These are phyloP conservation scores for Clytia hemisphaerica DNA, from an alignment of 30 jellyfish, hydroid and myxozoan species.

Conservation along the genomic window DNA sequence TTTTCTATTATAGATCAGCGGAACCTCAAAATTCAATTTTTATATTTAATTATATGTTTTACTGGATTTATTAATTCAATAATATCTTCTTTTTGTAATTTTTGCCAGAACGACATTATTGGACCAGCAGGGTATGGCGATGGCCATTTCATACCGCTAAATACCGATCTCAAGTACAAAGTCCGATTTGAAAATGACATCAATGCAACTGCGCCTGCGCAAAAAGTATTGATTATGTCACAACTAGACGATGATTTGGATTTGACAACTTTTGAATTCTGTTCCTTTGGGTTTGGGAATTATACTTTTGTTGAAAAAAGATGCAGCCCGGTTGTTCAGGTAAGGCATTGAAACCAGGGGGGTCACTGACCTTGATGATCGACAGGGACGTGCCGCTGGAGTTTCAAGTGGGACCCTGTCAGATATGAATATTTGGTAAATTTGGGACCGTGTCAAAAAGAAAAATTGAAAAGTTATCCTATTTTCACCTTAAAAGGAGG, in stretches of 20 bases:
- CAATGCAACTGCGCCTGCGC: constrained; percentile 44
- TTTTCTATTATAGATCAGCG: too few species aligned
- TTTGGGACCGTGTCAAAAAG: too few species aligned
- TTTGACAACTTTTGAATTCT: constrained; percentile 5
- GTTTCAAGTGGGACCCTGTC: too few species aligned
- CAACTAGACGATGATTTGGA: constrained; percentile 13
- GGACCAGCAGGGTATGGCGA: constrained; percentile 40
- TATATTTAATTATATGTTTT: not conserved
- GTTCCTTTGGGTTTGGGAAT: constrained; percentile 19
- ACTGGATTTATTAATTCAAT: not conserved
- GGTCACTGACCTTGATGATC: too few species aligned
- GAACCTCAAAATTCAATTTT: too few species aligned
- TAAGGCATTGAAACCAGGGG: not conserved
- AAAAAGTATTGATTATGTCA: constrained; percentile 13
- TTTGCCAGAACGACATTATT: constrained; percentile 25
- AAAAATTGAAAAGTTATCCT: too few species aligned
- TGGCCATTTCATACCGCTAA: constrained; percentile 17
- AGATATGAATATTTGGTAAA: too few species aligned
- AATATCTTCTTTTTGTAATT: not conserved
- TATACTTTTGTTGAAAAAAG: not conserved
- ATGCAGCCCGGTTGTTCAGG: not conserved
- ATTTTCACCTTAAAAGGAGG: too few species aligned
- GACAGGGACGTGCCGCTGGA: too few species aligned
- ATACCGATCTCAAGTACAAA: not conserved
- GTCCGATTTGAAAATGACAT: constrained; percentile 30